Evolutionary conservation across 2,113 vertebrate genomes (phyloP).

Genomic region (Bos taurus): ARS-UCD2.0 NC_037336.1:76325001-76325500

Average conservation of each 20-base stretch:
- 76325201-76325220: background rate
- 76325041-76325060: background rate
- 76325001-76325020: background rate
- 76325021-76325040: background rate
- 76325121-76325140: background rate
- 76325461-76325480: background rate
- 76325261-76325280: background rate
- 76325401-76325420: background rate
- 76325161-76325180: background rate
- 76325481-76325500: background rate
- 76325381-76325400: background rate
- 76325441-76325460: background rate
- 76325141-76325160: background rate
- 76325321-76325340: background rate
- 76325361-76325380: background rate
- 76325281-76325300: background rate
- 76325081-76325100: background rate
- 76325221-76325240: background rate
- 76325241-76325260: background rate
- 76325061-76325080: background rate
- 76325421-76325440: background rate
- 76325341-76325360: background rate
- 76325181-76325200: background rate
- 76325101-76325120: background rate
- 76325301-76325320: background rate